Evolutionary conservation across 2,113 vertebrate genomes (phyloP), one percentile per base, ranked within the genome.

Genomic region (Xiphorhynchus elegans): DNA sequence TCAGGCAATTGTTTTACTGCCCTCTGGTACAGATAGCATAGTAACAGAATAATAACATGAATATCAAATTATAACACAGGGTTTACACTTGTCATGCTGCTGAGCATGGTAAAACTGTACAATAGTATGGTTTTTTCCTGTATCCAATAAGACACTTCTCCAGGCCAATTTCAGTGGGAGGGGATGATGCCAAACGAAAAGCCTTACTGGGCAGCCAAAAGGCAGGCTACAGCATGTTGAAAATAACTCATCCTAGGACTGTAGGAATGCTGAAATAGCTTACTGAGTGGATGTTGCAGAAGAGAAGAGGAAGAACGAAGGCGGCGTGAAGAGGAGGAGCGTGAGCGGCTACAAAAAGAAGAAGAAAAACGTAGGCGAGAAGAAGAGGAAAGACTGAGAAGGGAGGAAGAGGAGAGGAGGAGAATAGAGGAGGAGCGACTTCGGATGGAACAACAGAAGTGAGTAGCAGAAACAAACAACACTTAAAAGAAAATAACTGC

Each of bases 401-500:
- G 98, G 89, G 99, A 99, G 74, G 99, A 99, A 55, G 99, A 99
- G 31, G 99, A 99, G 80, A 98, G 98, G 93, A 97, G 98, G 93
- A 98, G 98, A 60, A 95, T 98, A 28, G 99, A 99, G 78, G 99
- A 99, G 72, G 99, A 99, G 90, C 97, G 99, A 37, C 97, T 99
- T 77, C 98, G 99, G 28, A 94, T 99, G 92, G 99, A 99, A 46
- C 99, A 99, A 82, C 99, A 99, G 92, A 99, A 99, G 99, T 99
- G 97, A 96, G 99, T 74, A 67, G 39, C 67, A 73, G 81, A 60
- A 78, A 26, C 39, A 77, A 50, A 13, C 16, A 46, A 5, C 8
- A 8, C 46, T 50, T 78, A 1, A 56, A 66, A 89, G 26, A n/a
- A 87, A 75, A 58, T 18, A 52, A 59, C 49, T 89, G 18, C 59